Evolutionary conservation across 2,888 invertebrate genomes (phyloP), one percentile per base, ranked within the genome.

Genomic region (Barypeithes pellucidus): DNA sequence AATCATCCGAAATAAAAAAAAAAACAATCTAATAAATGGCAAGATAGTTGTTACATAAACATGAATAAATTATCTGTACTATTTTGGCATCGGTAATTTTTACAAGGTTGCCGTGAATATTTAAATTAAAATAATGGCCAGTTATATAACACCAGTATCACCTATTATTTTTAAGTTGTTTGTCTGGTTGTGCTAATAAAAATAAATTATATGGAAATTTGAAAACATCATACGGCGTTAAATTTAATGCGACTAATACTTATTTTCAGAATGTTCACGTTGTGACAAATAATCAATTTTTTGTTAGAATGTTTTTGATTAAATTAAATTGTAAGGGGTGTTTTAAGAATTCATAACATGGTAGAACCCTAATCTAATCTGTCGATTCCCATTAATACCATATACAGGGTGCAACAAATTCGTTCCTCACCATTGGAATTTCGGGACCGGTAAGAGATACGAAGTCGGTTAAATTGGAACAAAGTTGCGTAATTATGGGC

Each of bases 71-170:
- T 33, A 57, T 33, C 29, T 57, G 33, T 57, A 57, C 33, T 57
- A 57, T 57, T 57, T 57, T 57, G 54, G 54, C 54, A 57, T 57
- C 54, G 11, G 54, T 57, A 57, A 57, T 57, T 57, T 57, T 57
- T 57, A 57, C 54, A 57, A 57, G 54, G 54, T 57, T 57, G 54
- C 54, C 54, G 33, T 57, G 18, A 57, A 57, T 57, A 57, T 57
- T 57, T 57, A 33, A 57, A 57, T 57, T 33, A 57, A 57, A 57
- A 57, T 57, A 57, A 57, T 57, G 54, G 18, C 33, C 33, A 11
- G 54, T 57, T 57, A 57, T 57, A 33, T 57, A 57, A 57, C 33
- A 57, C 54, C 54, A 57, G 54, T 57, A 33, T 33, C 33, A 57
- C 29, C 33, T 57, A 57, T 57, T 29, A 57, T 57, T 57, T 57